Conservation (phyloP, 1,140 invertebrate species). For the Hermatobates lingyangjiaoensis region DNA sequence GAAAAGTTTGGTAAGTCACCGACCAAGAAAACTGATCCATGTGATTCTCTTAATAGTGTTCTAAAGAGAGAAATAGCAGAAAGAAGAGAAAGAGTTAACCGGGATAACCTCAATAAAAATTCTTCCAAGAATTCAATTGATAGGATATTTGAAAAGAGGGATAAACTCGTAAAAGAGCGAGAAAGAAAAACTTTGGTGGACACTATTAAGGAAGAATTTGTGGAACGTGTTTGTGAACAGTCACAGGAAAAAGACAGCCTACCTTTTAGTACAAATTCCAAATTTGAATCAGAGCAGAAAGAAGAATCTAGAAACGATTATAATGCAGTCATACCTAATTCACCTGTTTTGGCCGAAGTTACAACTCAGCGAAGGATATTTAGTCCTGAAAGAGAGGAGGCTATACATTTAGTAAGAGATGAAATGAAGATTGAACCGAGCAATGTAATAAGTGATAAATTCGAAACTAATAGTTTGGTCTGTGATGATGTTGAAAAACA, state of each 20-base stretch:
- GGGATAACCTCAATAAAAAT: slow-evolving; percentile 11
- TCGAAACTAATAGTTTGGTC: background rate
- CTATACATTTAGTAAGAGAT: background rate
- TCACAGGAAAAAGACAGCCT: too few relatives aligned
- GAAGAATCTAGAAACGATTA: too few relatives aligned
- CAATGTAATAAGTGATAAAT: background rate
- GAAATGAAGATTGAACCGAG: background rate
- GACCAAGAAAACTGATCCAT: slow-evolving; percentile 16
- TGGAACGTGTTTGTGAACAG: too few relatives aligned
- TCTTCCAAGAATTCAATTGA: slow-evolving; percentile 16
- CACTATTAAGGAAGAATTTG: too few relatives aligned
- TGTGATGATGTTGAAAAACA: background rate
- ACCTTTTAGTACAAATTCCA: too few relatives aligned
- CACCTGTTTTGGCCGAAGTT: background rate
- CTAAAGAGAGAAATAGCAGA: slow-evolving; percentile 17
- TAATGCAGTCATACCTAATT: too few relatives aligned
- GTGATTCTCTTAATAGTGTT: slow-evolving; percentile 11
- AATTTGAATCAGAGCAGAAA: too few relatives aligned
- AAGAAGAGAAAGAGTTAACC: slow-evolving; percentile 11
- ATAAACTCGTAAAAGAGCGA: slow-evolving; percentile 12
- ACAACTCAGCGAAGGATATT: slow-evolving; percentile 7
- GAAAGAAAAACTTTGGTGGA: too few relatives aligned
- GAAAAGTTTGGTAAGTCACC: slow-evolving; percentile 3
- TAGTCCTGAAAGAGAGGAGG: slow-evolving; percentile 9
- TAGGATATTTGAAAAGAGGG: slow-evolving; percentile 16